phyloP scores from a whole-genome alignment of 2,888 invertebrate species.

The Polydrusus cervinus region DNA sequence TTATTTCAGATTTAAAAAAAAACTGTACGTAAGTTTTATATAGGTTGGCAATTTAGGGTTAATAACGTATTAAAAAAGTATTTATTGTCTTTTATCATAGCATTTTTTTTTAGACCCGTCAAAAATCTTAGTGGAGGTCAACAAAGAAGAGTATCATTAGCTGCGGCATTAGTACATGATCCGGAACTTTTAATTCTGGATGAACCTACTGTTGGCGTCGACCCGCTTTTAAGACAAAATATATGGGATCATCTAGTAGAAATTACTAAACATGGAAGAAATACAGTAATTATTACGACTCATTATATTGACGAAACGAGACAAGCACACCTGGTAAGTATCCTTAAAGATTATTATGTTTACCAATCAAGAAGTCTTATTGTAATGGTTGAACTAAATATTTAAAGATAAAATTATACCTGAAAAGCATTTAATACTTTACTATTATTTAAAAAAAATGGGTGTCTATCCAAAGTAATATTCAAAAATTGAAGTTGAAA shows the following conservation, averaged over 20 bases:
- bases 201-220: slow-evolving; percentile 95
- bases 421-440: no score
- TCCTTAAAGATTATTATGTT: not conserved
- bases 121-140: slow-evolving; percentile 83
- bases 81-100: no score
- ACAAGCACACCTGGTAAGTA: slow-evolving; percentile 88
- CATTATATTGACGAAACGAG: slow-evolving; percentile 97
- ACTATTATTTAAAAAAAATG: no score
- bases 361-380: no score
- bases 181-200: slow-evolving; percentile 92
- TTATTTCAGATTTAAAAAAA: no score
- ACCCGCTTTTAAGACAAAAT: slow-evolving; percentile 91
- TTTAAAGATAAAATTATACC: no score
- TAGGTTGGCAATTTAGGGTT: no score
- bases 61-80: no score
- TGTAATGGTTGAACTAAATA: no score
- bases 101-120: slow-evolving; percentile 56
- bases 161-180: slow-evolving; percentile 90
- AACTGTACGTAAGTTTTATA: no score
- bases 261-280: slow-evolving; percentile 91
- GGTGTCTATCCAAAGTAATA: no score
- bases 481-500: no score
- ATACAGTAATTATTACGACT: slow-evolving; percentile 93
- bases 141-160: slow-evolving; percentile 90
- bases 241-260: slow-evolving; percentile 96